Evolutionary conservation across 2,797 vertebrate genomes (phyloP), one percentile per base, ranked within the genome.

Genomic region (Chromobotia macracanthus): DNA sequence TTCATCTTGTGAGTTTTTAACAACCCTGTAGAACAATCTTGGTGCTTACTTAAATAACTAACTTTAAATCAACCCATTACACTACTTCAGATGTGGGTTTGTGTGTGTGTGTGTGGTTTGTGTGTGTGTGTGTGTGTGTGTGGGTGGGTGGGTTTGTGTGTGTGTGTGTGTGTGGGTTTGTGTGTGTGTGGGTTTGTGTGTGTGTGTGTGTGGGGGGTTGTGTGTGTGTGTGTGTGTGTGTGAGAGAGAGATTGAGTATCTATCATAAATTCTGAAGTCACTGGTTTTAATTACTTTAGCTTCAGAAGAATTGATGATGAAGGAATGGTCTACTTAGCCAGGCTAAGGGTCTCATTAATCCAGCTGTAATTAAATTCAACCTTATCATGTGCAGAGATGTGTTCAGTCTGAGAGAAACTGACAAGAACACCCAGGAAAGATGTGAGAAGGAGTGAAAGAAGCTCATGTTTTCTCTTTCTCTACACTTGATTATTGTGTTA

Each of bases 341-440:
- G 68, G 84, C 75, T 83, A 70, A 84, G 72, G 41, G 63, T 89
- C 79, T 87, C 71, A 86, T 89, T 89, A 88, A 86, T 90, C 86
- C 84, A 70, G 72, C 79, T 58, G 13, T 89, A 89, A 91, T 94
- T 90, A 89, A 87, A 86, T 76, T 31, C 50, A 84, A 86, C 84
- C 84, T 81, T 87, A 86, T 87, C 64, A 81, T 81, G 78, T 84
- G 77, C 48, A 72, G 79, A 78, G 65, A 74, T 81, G 48, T 76
- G 79, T 84, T 77, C 67, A 55, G 56, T 41, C 23, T 3, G 19
- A 38, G 61, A 61, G 28, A 12, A 35, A 35, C 31, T n/a, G n/a
- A 58, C 23, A 7, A 55, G 21, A 31, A 64, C 28, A 23, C 44
- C 1, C 28, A n/a, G 13, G 0, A 58, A 60, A 28, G n/a, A n/a